Percentiles rank a stretch among this genome's conserved stretches.
Conservation (phyloP, 2,113 vertebrate species). For the Melanocharis versteri region DNA sequence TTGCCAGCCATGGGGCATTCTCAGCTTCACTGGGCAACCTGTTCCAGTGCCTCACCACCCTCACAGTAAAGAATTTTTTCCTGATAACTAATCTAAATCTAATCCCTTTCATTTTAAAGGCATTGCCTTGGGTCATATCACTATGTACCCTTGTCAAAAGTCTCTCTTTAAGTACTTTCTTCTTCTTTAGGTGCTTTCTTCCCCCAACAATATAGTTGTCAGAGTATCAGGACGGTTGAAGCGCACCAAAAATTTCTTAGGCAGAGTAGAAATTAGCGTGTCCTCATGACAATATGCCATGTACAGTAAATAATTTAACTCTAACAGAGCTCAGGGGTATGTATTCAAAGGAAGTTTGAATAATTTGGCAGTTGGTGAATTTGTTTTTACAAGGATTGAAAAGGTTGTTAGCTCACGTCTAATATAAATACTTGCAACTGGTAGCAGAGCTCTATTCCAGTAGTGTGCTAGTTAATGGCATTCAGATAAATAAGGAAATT, state of each 20-base stretch:
- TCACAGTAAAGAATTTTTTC: not conserved
- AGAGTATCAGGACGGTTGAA: not conserved
- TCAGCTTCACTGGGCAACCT: not conserved
- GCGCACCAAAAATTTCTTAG: not conserved
- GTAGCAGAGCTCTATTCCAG: not conserved
- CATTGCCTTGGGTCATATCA: not conserved
- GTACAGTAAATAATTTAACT: not conserved
- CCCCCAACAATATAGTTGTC: not conserved
- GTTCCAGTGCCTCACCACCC: not conserved
- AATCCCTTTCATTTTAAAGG: not conserved
- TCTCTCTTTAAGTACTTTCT: not conserved
- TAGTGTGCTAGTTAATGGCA: not conserved
- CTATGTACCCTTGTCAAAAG: not conserved
- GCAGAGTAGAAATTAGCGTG: not conserved
- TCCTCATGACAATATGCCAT: not conserved
- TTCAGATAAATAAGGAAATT: conserved; percentile 27
- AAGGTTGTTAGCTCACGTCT: not conserved
- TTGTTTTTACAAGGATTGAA: not conserved
- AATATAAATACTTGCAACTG: not conserved
- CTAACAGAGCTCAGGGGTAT: not conserved
- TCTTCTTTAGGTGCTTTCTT: not conserved
- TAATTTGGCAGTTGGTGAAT: not conserved
- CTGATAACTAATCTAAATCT: not conserved
- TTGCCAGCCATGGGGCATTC: not conserved
- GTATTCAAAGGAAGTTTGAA: not conserved